Evolutionary conservation across 2,888 invertebrate species (phyloP), one percentile per base, ranked within the genome.

Genomic region (Sarcophaga subvicina): DNA sequence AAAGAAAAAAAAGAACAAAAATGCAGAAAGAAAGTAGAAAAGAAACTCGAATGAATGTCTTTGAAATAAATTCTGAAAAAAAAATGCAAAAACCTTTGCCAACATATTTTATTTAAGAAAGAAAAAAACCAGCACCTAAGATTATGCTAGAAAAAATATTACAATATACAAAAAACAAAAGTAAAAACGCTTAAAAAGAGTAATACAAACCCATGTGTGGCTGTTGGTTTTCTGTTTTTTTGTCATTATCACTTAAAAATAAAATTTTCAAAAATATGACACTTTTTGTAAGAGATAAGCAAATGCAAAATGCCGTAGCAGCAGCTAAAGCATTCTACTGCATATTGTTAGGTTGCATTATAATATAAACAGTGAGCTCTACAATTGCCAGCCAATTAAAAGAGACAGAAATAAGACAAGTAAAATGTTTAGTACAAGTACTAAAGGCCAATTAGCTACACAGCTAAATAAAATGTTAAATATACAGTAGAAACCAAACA

Each of bases 81-180:
- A 85, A 70, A 63, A 54, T 54, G 45, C 73, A 17, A 78, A 85
- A 83, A 80, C 72, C 69, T 86, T 86, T 87, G 67, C 87, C 88
- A 87, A 83, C 88, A 90, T 37, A 37, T 37, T 37, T 37, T 37
- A 37, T 37, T 37, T 37, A 88, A 89, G 77, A 88, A 89, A 88
- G 80, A 87, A 90, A 89, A 89, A 37, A 54, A 84, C 45, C 63
- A 75, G 59, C 77, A 83, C 84, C 89, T 86, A 84, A 90, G 90
- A 89, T 89, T 89, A 89, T 91, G 89, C 89, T 88, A 85, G 85
- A 73, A 85, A 86, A 75, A 79, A 67, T 90, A 87, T 89, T 5
- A 54, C 12, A 54, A 17, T 14, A 54, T 17, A 22, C 10, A 62
- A 66, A 67, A 49, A 80, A 66, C 47, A 78, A 49, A 49, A 49